Base-by-base conservation (phyloP, 2,113 vertebrate genomes). In the Amblyopsis rosae region DNA sequence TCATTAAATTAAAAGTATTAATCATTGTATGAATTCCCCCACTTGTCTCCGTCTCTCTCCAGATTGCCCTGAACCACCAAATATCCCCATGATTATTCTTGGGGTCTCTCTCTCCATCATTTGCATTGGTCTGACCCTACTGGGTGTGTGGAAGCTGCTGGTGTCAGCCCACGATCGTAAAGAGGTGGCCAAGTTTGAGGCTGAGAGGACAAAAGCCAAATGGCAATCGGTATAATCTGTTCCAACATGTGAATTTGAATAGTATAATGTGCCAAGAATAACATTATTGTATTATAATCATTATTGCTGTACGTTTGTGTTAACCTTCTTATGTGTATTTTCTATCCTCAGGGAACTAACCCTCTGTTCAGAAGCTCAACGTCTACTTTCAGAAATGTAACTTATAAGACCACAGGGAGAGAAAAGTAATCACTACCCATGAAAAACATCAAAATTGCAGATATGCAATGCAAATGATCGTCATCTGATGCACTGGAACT, bases 121-220 rank as follows among this genome's bases (percentile, higher is more conserved):
- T 62, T 92, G 95, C 16, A 96, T 98, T 0, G 98, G 98, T n/a
- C 70, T 98, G 13, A 93, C 93, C 69, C 81, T 98, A 1, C 86
- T 98, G 66, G 95, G 84, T 6, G 96, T 95, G 83, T 99, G 98
- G 98, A 99, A 99, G 90, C 80, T 98, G 54, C 78, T 98, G 65
- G 94, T 99, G 65, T 98, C 96, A 1, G 92, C 95, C 82, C 97
- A 99, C 35, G 98, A 99, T 77, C 92, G 93, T 13, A 98, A 97
- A 87, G 98, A 99, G 82, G 96, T 99, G 74, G 98, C 97, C 65
- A 98, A 95, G 85, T 99, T 99, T 82, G 97, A 99, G 92, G 95
- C 95, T 33, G 98, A 99, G 83, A 93, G 91, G 77, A 90, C 94
- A 0, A 98, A 99, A 77, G 96, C 95, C 67, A 97, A 95, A 83